Conservation (phyloP, 1,140 invertebrate genomes). For the Arctopsyche grandis region DNA sequence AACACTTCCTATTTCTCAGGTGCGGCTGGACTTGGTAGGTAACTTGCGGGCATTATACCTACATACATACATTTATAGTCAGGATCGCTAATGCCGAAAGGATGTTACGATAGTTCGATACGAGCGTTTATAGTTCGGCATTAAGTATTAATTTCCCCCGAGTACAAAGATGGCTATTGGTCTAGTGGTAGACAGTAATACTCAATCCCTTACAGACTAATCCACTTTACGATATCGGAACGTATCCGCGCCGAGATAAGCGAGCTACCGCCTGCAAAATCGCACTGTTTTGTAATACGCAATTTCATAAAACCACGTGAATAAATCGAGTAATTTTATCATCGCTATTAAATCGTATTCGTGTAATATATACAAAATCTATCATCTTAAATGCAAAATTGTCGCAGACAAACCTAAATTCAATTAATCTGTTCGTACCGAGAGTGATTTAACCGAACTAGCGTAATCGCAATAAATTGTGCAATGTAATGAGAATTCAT, state of each 20-base stretch:
- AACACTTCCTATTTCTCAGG: constrained; percentile 5
- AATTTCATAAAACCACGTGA: not conserved
- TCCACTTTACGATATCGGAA: constrained; percentile 33
- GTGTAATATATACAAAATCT: too few relatives aligned
- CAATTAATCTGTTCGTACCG: too few relatives aligned
- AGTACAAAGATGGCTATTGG: not conserved
- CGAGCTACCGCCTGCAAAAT: not conserved
- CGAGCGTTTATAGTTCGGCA: constrained; percentile 30
- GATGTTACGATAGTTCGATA: constrained; percentile 41
- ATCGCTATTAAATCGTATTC: too few relatives aligned
- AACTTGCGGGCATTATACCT: too few relatives aligned
- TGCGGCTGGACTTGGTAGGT: too few relatives aligned
- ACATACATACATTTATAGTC: too few relatives aligned
- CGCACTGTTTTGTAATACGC: not conserved
- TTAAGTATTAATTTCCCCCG: constrained; percentile 19
- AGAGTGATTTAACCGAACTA: too few relatives aligned
- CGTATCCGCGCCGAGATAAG: constrained; percentile 26
- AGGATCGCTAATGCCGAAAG: constrained; percentile 47
- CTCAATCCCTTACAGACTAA: constrained; percentile 7
- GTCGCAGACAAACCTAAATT: too few relatives aligned
- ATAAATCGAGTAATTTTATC: constrained; percentile 11
- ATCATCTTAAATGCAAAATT: too few relatives aligned
- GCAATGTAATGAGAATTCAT: too few relatives aligned
- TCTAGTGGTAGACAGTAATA: not conserved
- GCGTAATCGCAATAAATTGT: too few relatives aligned